phyloP scores from a whole-genome alignment of 2,113 vertebrate genomes.

The Cyprinodon variegatus region DNA sequence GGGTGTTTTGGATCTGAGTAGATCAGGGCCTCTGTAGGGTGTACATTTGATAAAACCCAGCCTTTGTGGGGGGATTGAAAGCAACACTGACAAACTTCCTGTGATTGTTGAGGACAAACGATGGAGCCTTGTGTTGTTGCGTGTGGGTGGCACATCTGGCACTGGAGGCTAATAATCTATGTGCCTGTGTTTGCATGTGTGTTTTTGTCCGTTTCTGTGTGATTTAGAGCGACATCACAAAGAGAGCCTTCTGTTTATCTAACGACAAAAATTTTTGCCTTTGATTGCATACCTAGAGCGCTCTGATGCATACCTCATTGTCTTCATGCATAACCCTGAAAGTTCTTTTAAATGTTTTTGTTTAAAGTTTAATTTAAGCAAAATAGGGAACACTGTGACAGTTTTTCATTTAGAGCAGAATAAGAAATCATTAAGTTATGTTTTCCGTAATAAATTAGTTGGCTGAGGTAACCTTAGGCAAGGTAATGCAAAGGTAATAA shows the following conservation, averaged over 20 bases:
- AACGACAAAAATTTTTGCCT: conserved; percentile 1
- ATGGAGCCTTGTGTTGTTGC: conserved; percentile 51
- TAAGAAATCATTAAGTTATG: conserved; percentile 61
- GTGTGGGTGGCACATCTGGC: conserved; percentile 78
- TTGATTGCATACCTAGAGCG: conserved; percentile 9
- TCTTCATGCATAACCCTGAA: conserved; percentile 38
- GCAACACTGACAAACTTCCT: conserved; percentile 59
- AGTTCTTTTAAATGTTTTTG: conserved; percentile 27
- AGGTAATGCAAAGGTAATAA: conserved; percentile 81
- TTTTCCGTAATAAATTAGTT: conserved; percentile 74
- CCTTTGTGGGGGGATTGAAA: conserved; percentile 51
- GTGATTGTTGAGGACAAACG: conserved; percentile 71
- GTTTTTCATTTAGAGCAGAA: conserved; percentile 66
- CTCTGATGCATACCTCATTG: conserved; percentile 35
- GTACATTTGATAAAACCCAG: conserved; percentile 41
- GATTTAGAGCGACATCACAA: neutral
- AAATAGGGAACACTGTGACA: conserved; percentile 58
- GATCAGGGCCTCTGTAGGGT: neutral
- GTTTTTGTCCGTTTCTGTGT: conserved; percentile 22
- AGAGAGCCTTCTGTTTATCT: conserved; percentile 21
- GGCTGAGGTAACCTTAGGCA: conserved; percentile 76
- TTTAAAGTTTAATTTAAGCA: conserved; percentile 32
- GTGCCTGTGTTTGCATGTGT: conserved; percentile 28
- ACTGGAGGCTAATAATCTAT: conserved; percentile 62
- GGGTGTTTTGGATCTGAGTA: no score